Evolutionary conservation across 2,113 vertebrate genomes (phyloP).

Genomic region (Lepus timidus): DNA sequence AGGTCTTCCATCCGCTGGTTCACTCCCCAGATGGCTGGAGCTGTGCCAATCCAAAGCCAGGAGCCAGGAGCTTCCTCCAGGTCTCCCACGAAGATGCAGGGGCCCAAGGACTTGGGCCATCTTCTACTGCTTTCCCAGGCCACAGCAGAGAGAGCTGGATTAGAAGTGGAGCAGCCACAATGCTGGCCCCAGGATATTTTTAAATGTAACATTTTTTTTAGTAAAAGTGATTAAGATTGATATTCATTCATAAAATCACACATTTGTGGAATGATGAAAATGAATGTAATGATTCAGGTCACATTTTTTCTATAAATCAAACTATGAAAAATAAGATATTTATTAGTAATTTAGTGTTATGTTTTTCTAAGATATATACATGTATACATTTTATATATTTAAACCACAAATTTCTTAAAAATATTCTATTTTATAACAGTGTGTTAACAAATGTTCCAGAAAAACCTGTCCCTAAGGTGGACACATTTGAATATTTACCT

Average conservation of each 20-base stretch:
- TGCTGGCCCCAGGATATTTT: neutral
- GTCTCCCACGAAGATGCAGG: too few relatives aligned
- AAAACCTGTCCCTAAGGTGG: neutral
- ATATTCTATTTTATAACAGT: neutral
- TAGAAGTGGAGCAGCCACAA: too few relatives aligned
- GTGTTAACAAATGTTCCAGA: neutral
- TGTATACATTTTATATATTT: neutral
- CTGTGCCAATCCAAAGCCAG: too few relatives aligned
- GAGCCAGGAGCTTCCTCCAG: too few relatives aligned
- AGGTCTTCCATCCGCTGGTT: too few relatives aligned
- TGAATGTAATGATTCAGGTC: neutral
- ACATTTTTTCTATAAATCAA: neutral
- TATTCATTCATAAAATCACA: constrained; percentile 21
- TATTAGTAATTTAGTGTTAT: neutral
- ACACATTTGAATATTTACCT: neutral
- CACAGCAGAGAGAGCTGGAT: too few relatives aligned
- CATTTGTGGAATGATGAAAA: neutral
- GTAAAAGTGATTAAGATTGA: neutral
- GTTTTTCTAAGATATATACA: neutral
- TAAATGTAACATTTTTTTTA: neutral
- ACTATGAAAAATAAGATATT: neutral
- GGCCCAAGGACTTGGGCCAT: too few relatives aligned
- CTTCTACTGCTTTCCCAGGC: too few relatives aligned
- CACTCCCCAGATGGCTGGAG: too few relatives aligned
- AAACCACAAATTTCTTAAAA: neutral